Base-by-base conservation (phyloP, 30 jellyfish, hydroid and myxozoan species). In the Mastigias papua region DNA sequence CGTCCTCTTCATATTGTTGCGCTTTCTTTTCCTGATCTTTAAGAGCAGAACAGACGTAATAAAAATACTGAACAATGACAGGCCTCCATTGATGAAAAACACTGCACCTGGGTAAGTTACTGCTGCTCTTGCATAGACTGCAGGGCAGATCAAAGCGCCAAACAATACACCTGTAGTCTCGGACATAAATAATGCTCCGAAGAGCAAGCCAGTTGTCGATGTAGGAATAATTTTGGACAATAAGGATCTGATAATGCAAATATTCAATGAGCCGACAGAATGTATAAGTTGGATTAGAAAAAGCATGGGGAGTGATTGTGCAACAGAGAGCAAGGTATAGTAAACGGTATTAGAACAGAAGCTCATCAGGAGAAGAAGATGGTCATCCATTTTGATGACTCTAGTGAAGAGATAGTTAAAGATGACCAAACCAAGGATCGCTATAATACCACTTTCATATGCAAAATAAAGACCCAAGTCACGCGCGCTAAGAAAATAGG, bases 91-190 rank as follows among this genome's bases (percentile, higher is more conserved):
- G 19, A 69, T 32, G 62, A 69, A 69, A 32, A 69, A 69, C 62
- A 46, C 81, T 32, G 81, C 61, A 23, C 81, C 81, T 1, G 81
- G 81, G 7, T 32, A 37, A 1, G 33, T 63, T 1, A 63, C 81
- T 20, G 63, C 81, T 1, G 32, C 81, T 1, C 21, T 28, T 8
- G 81, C 61, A 27, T 69, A 69, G 62, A 32, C 62, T 8, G 33
- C 8, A 20, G 81, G 81, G 26, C 63, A 29, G 25, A 69, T 63
- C 25, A 32, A 9, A 1, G 81, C 30, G 62, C 81, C 81, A 33
- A 69, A 15, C 63, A 69, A 31, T 29, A 69, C 62, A 69, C 50
- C 28, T n/a, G 31, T 1, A 9, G 81, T 69, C 57, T 69, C 81
- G 28, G 33, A 27, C 62, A 69, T 48, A 30, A 69, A 27, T 23